These are phyloP conservation scores for Bujurquina vittata DNA, from an alignment of 2,113 vertebrate species.

Conservation along the genomic window DNA sequence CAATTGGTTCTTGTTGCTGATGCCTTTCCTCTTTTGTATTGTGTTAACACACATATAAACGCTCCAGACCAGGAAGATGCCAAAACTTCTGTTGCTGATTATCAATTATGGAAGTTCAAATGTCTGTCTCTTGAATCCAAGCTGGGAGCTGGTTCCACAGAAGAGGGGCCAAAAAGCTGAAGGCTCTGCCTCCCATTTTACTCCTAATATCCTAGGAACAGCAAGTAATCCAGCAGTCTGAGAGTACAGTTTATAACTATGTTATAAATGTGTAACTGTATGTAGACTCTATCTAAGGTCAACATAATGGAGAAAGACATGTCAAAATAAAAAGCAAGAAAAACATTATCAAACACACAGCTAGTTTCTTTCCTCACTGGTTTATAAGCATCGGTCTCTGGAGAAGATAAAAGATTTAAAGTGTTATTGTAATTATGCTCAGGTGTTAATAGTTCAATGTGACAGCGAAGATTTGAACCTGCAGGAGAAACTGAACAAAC, in stretches of 20 bases:
- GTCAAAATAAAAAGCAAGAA: background rate
- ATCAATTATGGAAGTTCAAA: too few species aligned
- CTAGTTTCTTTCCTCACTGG: background rate
- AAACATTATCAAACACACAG: background rate
- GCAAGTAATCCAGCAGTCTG: too few species aligned
- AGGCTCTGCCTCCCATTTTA: too few species aligned
- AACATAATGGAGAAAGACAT: background rate
- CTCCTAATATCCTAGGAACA: too few species aligned
- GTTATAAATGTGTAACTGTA: too few species aligned
- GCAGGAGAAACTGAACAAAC: background rate
- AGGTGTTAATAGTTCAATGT: conserved; percentile 19
- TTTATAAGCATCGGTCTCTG: background rate
- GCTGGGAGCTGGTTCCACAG: too few species aligned
- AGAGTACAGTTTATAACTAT: background rate
- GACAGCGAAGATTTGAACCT: conserved; percentile 20
- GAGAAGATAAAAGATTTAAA: conserved; percentile 18
- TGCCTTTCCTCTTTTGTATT: background rate
- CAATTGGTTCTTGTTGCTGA: background rate
- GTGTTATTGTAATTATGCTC: conserved; percentile 21
- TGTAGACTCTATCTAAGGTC: background rate
- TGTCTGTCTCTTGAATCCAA: too few species aligned
- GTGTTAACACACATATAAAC: background rate
- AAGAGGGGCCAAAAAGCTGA: too few species aligned
- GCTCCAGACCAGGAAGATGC: background rate
- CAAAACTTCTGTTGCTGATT: background rate